phyloP scores from a whole-genome alignment of 1,140 invertebrate genomes.

The Oryzaephilus surinamensis region DNA sequence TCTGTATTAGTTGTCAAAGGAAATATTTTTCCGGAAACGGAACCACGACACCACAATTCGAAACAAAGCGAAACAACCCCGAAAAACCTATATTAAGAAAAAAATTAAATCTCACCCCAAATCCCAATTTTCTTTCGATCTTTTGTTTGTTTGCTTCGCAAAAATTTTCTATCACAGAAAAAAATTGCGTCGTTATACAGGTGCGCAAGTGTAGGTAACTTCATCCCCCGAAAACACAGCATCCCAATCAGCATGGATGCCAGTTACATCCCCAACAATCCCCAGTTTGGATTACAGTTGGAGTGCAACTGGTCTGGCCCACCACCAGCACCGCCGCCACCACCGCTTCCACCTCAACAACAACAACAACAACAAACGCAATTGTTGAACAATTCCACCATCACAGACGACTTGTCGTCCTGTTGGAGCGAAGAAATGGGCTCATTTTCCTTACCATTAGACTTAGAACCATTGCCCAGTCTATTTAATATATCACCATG shows the following conservation, averaged over 20 bases:
- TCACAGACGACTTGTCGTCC: slow-evolving; percentile 23
- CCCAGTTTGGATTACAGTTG: slow-evolving; percentile 35
- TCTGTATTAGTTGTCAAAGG: slow-evolving; percentile 7
- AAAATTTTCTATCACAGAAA: slow-evolving; percentile 2
- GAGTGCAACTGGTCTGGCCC: slow-evolving; percentile 31
- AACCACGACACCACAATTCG: not conserved
- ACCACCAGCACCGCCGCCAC: not conserved
- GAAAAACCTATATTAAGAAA: not conserved
- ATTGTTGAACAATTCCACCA: too few relatives aligned
- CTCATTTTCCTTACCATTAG: slow-evolving; percentile 63
- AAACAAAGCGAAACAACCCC: not conserved
- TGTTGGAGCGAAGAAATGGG: slow-evolving; percentile 70
- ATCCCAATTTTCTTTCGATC: not conserved
- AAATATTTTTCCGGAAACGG: slow-evolving; percentile 10
- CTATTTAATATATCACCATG: slow-evolving; percentile 63
- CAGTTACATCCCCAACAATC: slow-evolving; percentile 35
- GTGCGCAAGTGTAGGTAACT: slow-evolving; percentile 9
- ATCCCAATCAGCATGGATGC: slow-evolving; percentile 25
- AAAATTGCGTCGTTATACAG: slow-evolving; percentile 7
- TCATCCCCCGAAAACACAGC: slow-evolving; percentile 3
- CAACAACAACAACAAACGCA: slow-evolving; percentile 1
- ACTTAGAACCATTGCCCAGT: slow-evolving; percentile 63
- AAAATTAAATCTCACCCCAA: slow-evolving; percentile 2
- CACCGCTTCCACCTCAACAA: not conserved
- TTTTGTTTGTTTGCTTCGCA: not conserved